Evolutionary conservation across 2,888 invertebrate genomes (phyloP).

Genomic region (Ichneumon xanthorius): DNA sequence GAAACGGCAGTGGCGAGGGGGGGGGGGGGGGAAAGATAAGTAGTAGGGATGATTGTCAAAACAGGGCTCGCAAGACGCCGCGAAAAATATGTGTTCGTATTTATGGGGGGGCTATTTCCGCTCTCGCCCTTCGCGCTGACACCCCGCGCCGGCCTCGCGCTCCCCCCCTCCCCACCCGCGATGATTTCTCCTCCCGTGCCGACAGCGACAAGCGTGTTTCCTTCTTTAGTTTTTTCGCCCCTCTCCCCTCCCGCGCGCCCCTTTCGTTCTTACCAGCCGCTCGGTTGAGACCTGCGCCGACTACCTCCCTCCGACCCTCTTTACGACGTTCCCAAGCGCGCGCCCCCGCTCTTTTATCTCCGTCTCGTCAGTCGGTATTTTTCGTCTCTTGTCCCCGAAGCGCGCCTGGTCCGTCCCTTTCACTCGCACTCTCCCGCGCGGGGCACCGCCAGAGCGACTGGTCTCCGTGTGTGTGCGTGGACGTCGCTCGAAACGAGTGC

Average conservation of each 20-base stretch:
- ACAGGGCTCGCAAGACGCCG: slow-evolving; percentile 80
- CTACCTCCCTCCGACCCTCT: slow-evolving; percentile 65
- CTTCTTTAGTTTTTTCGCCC: slow-evolving; percentile 66
- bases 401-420: not conserved
- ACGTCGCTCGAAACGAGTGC: slow-evolving; percentile 21
- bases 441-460: not conserved
- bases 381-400: slow-evolving; percentile 18
- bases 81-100: slow-evolving; percentile 81
- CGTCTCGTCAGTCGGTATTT: not conserved
- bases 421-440: not conserved
- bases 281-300: slow-evolving; percentile 39
- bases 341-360: slow-evolving; percentile 69
- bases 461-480: not conserved
- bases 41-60: slow-evolving; percentile 80
- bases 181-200: slow-evolving; percentile 64
- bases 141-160: slow-evolving; percentile 54
- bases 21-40: not conserved
- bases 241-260: slow-evolving; percentile 58
- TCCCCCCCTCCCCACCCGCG: slow-evolving; percentile 50
- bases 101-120: slow-evolving; percentile 81
- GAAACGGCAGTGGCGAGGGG: not conserved
- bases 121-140: slow-evolving; percentile 65
- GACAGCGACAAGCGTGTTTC: slow-evolving; percentile 47
- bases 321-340: slow-evolving; percentile 73
- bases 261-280: slow-evolving; percentile 53